Conservation (phyloP, 64 coral and sea anemone species). For the Stichodactyla helianthus region DNA sequence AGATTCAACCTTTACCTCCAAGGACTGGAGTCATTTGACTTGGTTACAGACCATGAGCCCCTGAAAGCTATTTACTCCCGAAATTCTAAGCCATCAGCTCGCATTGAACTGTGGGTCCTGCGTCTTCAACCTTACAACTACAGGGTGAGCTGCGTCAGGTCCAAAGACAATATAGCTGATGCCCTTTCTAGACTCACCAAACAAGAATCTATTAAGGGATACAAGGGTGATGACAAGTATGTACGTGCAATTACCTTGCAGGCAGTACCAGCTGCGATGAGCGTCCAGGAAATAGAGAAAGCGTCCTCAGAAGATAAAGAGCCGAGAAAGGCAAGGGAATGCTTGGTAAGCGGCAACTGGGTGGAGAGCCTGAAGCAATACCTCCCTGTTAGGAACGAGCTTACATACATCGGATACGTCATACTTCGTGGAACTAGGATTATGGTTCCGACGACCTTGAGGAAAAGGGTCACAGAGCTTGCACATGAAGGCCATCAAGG, state of each 20-base stretch:
- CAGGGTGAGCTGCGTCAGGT: conserved; percentile 18
- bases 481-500: conserved; percentile 43
- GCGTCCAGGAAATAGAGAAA: conserved; percentile 36
- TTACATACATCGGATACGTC: conserved; percentile 33
- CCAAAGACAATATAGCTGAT: conserved; percentile 36
- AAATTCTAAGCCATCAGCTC: conserved; percentile 12
- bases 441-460: not conserved
- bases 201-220: not conserved
- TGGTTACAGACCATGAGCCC: conserved; percentile 21
- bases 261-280: conserved; percentile 21
- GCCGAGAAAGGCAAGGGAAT: not conserved
- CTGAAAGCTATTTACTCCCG: conserved; percentile 1
- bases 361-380: conserved; percentile 19
- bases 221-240: conserved; percentile 4
- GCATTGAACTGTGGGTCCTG: conserved; percentile 31
- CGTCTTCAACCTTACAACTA: conserved; percentile 37
- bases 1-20: not conserved
- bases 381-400: conserved; percentile 22
- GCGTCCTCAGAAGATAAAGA: conserved; percentile 28
- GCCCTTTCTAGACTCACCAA: conserved; percentile 21
- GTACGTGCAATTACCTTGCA: conserved; percentile 12
- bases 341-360: conserved; percentile 6
- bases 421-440: conserved; percentile 31
- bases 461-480: conserved; percentile 1
- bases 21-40: not conserved